Base-by-base conservation (phyloP, 2,888 invertebrate species). In the Clunio marinus region DNA sequence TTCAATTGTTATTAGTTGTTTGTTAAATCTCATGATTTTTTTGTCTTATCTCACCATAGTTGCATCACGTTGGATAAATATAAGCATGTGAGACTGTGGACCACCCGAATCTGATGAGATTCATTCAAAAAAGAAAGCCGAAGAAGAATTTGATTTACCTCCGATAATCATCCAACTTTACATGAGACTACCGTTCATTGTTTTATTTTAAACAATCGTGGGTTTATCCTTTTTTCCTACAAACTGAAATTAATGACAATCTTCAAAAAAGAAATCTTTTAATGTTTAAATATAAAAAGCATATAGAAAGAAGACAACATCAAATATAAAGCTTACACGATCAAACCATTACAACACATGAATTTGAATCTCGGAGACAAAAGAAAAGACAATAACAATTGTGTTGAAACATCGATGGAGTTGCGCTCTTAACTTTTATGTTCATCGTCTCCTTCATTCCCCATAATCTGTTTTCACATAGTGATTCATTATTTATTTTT, bases 141-240 rank as follows among this genome's bases (percentile, higher is more conserved):
- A 51, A 51, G 7, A 4, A 5, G 22, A 13, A n/a, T 8, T 28
- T n/a, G n/a, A 45, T 62, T 62, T 13, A 22, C 35, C 41, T 62
- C 24, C 37, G 24, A 35, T 24, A 25, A n/a, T 20, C 27, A 25
- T n/a, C 13, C 57, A 57, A 20, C 13, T n/a, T 13, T 37, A 41
- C 45, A 17, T 24, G 22, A 15, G 37, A 62, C 62, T 62, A 62
- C 62, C 41, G 62, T 62, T 62, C 22, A 62, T 62, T 62, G 62
- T 62, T 41, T 17, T 41, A 7, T 15, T 15, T 4, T 8, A 15
- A 41, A 41, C 13, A 41, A n/a, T 62, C 62, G 37, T 62, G 37
- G 60, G 60, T 24, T 62, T 35, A 24, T 35, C 41, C 57, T 32
- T 32, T 15, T 10, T n/a, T n/a, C n/a, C n/a, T n/a, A n/a, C 41